Base-by-base conservation (phyloP, 2,113 vertebrate species). In the Nerophis lumbriciformis region DNA sequence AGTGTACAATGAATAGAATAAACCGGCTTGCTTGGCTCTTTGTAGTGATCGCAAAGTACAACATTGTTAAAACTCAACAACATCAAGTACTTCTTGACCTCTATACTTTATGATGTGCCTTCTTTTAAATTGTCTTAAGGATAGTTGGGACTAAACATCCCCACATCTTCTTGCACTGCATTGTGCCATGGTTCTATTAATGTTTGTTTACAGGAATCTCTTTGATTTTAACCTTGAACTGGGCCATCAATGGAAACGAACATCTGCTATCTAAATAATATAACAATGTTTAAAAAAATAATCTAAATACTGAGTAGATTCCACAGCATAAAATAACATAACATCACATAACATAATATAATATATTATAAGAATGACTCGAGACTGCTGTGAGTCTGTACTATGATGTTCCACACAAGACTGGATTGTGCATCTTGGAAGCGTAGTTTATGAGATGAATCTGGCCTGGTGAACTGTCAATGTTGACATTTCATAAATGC, bases 401-500 rank as follows among this genome's bases (percentile, higher is more conserved):
- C 61, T 53, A 53, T 19, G 71, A 73, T 75, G 75, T 49, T 64
- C 68, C 53, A 64, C 38, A 53, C 35, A 63, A 65, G 59, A 62
- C 66, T 36, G 62, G 68, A 81, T 53, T 8, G 57, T 71, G 72
- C 65, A 66, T 82, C 66, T 78, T 73, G 68, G 64, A 78, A 71
- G 66, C 71, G 67, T 61, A 66, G 28, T 83, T 86, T 82, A 71
- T 85, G 84, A 81, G 83, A 82, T 79, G 70, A 66, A 50, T 80
- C 64, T 87, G 85, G 82, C 84, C 79, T 60, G 51, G 63, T 81
- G 82, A 87, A 79, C 80, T 70, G 83, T 88, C 81, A 71, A 59
- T 90, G 88, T 90, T 91, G 86, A 80, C 77, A 61, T 90, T 89
- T 90, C 85, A 89, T 90, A 87, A 89, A 81, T 53, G 44, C 68